Evolutionary conservation across 35 echinoderm and acorn worm genomes (phyloP).

Genomic region (Eucidaris tribuloides): DNA sequence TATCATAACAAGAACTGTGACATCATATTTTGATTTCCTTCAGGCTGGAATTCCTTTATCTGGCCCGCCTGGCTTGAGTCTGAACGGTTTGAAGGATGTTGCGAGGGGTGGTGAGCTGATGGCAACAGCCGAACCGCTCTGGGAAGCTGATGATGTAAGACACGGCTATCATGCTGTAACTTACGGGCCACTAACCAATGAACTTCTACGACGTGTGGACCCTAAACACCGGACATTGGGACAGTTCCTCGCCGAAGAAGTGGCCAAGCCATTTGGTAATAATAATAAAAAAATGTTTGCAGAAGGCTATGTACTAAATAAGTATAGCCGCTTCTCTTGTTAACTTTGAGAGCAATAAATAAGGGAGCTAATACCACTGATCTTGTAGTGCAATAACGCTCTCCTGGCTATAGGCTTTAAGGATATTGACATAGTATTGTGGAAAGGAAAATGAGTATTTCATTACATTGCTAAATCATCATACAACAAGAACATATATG

Average conservation of each 20-base stretch:
- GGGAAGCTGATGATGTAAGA: constrained; percentile 55
- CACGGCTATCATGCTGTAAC: constrained; percentile 49
- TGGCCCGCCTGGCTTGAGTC: background rate
- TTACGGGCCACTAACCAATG: constrained; percentile 20
- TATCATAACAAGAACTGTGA: background rate
- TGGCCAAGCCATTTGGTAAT: constrained; percentile 57
- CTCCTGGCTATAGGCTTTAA: no score
- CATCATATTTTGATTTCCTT: background rate
- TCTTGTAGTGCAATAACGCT: no score
- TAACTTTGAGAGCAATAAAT: no score
- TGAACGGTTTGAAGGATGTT: background rate
- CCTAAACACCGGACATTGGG: constrained; percentile 48
- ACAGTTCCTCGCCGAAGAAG: constrained; percentile 60
- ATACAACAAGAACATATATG: no score
- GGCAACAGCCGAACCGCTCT: constrained; percentile 36
- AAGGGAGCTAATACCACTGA: no score
- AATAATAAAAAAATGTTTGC: no score
- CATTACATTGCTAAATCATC: no score
- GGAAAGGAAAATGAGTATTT: no score
- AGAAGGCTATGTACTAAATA: no score
- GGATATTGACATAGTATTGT: no score
- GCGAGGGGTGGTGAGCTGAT: constrained; percentile 26
- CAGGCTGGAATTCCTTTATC: background rate
- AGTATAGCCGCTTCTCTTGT: no score
- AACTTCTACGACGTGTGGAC: constrained; percentile 49